Base-by-base conservation (phyloP, 2,888 invertebrate genomes). In the Listrodromus nycthemerus region DNA sequence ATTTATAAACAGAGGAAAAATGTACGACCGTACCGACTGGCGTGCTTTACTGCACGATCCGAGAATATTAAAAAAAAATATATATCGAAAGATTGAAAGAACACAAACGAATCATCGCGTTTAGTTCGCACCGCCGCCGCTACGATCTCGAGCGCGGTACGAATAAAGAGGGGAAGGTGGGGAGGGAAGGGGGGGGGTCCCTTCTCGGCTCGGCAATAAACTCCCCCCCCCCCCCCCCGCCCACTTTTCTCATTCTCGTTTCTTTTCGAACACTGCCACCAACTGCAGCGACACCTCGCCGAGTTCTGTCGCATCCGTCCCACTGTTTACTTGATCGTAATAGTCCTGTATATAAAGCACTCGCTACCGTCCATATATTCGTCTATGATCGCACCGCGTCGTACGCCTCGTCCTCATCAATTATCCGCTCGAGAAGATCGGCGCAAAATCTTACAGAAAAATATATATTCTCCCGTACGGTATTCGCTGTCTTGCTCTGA, bases 331-430 rank as follows among this genome's bases (percentile, higher is more conserved):
- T 55, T 8, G 37, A 41, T 13, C 71, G 24, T 41, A 41, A 52
- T 58, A 58, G 24, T 41, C 41, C 41, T 6, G 16, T 19, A 58
- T 27, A 30, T 30, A 27, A n/a, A n/a, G 21, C 45, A 24, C 24
- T 30, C n/a, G 52, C 21, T 37, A 21, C 52, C 19, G 33, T 70
- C 21, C 52, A 24, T 73, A 61, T 37, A 45, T 55, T 55, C 55
- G 55, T 33, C 70, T 71, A 71, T 55, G 37, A 71, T 71, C 70
- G 24, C 55, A 71, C 37, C 70, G 70, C 33, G 33, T 19, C 58
- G 30, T 71, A 55, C 55, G 70, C 19, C 33, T 70, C 37, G n/a
- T 55, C 55, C 55, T 33, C 37, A 0, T 65, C 13, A 33, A 65
- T 65, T 65, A 65, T 55, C 33, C 52, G 8, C 13, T 19, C 55